These are phyloP conservation scores for Scaptomyza hsui DNA, from an alignment of 1,140 invertebrate genomes.

Conservation along the genomic window DNA sequence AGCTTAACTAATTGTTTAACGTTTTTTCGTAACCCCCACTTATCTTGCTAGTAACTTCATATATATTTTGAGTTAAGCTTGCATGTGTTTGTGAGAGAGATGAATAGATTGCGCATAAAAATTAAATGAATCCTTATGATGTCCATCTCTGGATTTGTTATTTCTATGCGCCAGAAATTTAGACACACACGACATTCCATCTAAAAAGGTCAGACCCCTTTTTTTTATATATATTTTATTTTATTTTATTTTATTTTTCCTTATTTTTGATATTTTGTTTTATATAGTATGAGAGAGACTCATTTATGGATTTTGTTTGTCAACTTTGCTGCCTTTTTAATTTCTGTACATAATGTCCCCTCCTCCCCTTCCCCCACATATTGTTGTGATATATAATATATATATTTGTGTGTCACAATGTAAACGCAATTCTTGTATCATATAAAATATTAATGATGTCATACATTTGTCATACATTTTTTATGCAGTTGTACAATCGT, in stretches of 20 bases:
- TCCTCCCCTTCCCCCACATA: too few species aligned
- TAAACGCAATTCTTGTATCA: conserved; percentile 34
- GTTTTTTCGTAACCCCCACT: conserved; percentile 3
- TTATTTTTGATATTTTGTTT: conserved; percentile 2
- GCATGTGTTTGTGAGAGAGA: conserved; percentile 79
- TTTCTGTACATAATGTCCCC: conserved; percentile 48
- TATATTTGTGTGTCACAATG: conserved; percentile 55
- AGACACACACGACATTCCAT: conserved; percentile 44
- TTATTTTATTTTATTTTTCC: conserved; percentile 4
- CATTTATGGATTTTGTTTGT: neutral
- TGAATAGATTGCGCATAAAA: conserved; percentile 83
- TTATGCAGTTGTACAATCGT: conserved; percentile 36
- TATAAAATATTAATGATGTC: conserved; percentile 15
- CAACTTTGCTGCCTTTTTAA: conserved; percentile 9
- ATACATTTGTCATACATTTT: conserved; percentile 9
- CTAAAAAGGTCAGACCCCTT: neutral
- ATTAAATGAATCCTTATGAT: conserved; percentile 60
- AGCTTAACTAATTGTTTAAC: conserved; percentile 3
- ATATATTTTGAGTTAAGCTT: conserved; percentile 48
- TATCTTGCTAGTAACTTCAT: conserved; percentile 28
- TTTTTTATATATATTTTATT: conserved; percentile 14
- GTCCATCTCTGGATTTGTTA: conserved; percentile 23
- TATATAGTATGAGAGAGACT: neutral
- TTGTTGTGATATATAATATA: conserved; percentile 67
- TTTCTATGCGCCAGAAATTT: conserved; percentile 60